Evolutionary conservation across 2,797 vertebrate species (phyloP), one percentile per base, ranked within the genome.

Genomic region (Acanthurus leucopareius): DNA sequence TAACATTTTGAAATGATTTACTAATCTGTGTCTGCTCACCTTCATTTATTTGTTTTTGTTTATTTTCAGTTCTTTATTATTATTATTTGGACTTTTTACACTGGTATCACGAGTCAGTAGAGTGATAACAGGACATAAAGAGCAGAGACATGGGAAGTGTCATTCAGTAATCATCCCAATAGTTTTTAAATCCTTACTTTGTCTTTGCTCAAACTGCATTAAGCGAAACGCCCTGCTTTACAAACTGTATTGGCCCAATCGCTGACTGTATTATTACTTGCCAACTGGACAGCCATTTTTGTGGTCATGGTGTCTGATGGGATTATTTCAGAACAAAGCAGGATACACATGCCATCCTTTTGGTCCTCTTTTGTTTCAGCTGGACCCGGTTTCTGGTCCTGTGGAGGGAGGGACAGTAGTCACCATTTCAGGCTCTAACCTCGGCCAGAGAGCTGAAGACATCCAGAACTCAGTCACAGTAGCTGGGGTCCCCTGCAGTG

Each of bases 391-490:
- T 53, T 97, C 97, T 4, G 97, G 98, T 57, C 97, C 97, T 7
- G 82, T 97, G 17, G 98, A 99, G 45, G 98, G 98, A 10, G 97
- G 97, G 20, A 99, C 97, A 40, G 94, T 96, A 9, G 92, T 99
- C 86, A 99, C 98, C 71, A 97, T 99, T 92, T 96, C 95, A n/a
- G 98, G 98, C 78, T 99, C 98, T 28, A 98, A 99, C 94, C 96
- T 99, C 57, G 98, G 98, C 72, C 98, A 97, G 90, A 96, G 96
- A 63, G 95, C 97, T 15, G 96, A 97, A 88, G 98, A 99, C 77
- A 96, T 99, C 88, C 93, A 96, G 90, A 92, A 95, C 92, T 97
- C 95, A 0, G 97, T 99, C 82, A 94, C 87, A 3, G 96, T 99
- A 53, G 98, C 97, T 1, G 97, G 96, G 56, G 93, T 97, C 66